Conservation (phyloP, 23 tunicate genomes). For the Ciona savignyi region DNA sequence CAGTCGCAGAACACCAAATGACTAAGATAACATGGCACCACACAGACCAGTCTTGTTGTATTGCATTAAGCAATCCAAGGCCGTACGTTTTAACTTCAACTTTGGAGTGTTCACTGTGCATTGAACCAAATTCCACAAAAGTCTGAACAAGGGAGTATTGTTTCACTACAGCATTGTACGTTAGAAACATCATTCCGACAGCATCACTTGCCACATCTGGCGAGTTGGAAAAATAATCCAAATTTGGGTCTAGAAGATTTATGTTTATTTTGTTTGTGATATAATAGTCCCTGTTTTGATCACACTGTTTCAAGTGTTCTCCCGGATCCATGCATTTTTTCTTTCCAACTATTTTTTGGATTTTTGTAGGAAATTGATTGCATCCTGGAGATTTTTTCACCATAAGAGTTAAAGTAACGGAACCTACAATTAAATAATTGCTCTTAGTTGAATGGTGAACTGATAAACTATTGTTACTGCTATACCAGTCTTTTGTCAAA, state of each 20-base stretch:
- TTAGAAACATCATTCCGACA: not conserved
- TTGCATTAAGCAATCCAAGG: not conserved
- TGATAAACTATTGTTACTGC: no score
- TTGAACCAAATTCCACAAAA: not conserved
- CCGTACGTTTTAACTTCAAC: not conserved
- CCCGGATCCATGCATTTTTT: not conserved
- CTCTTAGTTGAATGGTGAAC: not conserved
- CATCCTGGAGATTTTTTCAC: not conserved
- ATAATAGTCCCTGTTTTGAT: not conserved
- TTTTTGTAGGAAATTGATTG: not conserved
- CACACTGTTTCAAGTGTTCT: no score
- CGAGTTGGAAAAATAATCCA: not conserved
- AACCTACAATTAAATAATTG: not conserved
- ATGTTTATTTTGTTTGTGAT: not conserved
- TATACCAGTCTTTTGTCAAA: no score
- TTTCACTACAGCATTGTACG: slow-evolving; percentile 5
- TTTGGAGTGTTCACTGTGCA: not conserved
- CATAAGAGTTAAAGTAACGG: not conserved
- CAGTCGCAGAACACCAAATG: slow-evolving; percentile 13
- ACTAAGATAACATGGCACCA: slow-evolving; percentile 11
- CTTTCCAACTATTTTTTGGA: not conserved
- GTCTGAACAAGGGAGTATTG: slow-evolving; percentile 2
- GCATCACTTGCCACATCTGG: not conserved
- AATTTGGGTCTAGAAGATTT: not conserved
- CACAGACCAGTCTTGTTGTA: not conserved